phyloP scores from a whole-genome alignment of 2,888 invertebrate species.

The Melieria picta region DNA sequence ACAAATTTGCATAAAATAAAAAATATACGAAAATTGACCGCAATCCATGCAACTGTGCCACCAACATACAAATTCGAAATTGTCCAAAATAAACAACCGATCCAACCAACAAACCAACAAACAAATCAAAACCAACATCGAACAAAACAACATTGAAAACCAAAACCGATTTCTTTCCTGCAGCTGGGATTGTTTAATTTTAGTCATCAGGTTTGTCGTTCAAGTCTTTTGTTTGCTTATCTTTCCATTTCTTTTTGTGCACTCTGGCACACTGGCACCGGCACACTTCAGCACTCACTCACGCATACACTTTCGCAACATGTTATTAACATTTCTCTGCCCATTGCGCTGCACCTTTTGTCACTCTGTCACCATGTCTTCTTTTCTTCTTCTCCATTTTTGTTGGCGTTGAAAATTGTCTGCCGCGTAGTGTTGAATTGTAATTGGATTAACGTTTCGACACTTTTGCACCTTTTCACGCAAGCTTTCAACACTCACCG shows the following conservation, averaged over 20 bases:
- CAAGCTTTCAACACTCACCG: background rate
- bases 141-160: conserved; percentile 31
- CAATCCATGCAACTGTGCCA: conserved; percentile 12
- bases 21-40: conserved; percentile 31
- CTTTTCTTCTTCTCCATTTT: background rate
- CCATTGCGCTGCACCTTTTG: conserved; percentile 26
- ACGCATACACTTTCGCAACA: conserved; percentile 32
- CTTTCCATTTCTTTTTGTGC: conserved; percentile 9
- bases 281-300: background rate
- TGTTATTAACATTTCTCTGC: conserved; percentile 16
- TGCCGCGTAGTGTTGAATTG: background rate
- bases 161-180: conserved; percentile 35
- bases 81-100: background rate
- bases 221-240: conserved; percentile 59
- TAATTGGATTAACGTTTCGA: background rate
- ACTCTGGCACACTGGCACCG: conserved; percentile 10
- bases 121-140: conserved; percentile 10
- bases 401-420: background rate
- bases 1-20: conserved; percentile 27
- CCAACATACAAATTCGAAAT: conserved; percentile 35
- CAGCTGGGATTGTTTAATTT: conserved; percentile 65
- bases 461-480: conserved; percentile 4
- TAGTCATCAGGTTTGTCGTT: conserved; percentile 65
- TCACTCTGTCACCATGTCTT: background rate
- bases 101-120: too few relatives aligned